phyloP scores from a whole-genome alignment of 2,888 invertebrate genomes.

The Anticlea derivata region DNA sequence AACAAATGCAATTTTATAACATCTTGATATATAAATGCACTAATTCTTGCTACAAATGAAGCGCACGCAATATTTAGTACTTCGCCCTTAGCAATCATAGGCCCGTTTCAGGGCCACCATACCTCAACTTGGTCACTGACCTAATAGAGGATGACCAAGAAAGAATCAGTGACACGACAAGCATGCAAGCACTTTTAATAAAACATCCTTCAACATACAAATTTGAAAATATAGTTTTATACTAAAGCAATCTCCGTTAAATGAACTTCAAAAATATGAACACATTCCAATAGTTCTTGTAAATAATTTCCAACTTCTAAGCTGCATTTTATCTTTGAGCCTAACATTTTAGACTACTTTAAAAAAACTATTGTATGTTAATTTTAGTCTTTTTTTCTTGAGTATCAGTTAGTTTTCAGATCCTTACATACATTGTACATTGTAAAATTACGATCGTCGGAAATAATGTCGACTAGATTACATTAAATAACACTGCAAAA shows the following conservation, averaged over 20 bases:
- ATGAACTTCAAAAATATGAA: constrained; percentile 56
- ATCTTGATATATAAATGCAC: constrained; percentile 7
- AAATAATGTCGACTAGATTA: constrained; percentile 47
- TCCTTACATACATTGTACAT: constrained; percentile 39
- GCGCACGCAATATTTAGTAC: neutral
- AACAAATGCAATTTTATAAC: constrained; percentile 10
- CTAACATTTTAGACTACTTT: neutral
- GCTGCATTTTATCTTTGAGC: neutral
- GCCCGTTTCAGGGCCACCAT: no score
- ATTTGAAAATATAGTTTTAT: constrained; percentile 11
- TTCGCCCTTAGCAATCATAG: no score
- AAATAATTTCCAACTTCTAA: constrained; percentile 7
- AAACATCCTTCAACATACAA: constrained; percentile 9
- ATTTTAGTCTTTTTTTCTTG: constrained; percentile 23
- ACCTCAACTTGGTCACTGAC: no score
- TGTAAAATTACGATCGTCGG: constrained; percentile 32
- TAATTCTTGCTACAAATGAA: neutral
- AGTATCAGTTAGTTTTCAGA: constrained; percentile 35
- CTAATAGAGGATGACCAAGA: no score
- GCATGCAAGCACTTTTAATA: constrained; percentile 22
- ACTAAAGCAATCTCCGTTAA: constrained; percentile 4
- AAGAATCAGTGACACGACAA: no score
- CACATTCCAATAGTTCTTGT: constrained; percentile 43
- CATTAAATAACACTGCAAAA: constrained; percentile 37
- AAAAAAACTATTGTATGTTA: constrained; percentile 18